Conservation (phyloP, 2,888 invertebrate species). For the Ametastegia equiseti region DNA sequence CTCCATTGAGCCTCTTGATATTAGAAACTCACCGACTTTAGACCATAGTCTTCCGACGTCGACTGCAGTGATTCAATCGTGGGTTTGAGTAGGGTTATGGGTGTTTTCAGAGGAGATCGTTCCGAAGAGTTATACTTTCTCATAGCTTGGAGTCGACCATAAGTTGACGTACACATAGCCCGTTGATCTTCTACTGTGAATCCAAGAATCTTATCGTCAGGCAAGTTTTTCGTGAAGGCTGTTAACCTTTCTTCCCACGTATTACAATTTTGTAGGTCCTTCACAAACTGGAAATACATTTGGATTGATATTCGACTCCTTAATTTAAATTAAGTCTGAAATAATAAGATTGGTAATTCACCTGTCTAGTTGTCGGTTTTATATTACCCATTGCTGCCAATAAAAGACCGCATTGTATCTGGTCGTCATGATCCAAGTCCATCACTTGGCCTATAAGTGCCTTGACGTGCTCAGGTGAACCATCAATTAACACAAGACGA, state of each 20-base stretch:
- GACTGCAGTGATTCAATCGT: slow-evolving; percentile 78
- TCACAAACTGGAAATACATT: slow-evolving; percentile 56
- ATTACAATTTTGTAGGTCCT: slow-evolving; percentile 77
- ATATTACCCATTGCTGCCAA: slow-evolving; percentile 79
- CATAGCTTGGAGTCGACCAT: slow-evolving; percentile 79
- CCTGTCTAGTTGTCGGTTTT: slow-evolving; percentile 74
- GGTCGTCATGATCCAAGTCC: slow-evolving; percentile 74
- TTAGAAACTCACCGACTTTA: slow-evolving; percentile 73
- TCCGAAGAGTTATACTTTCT: slow-evolving; percentile 76
- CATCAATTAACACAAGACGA: no score
- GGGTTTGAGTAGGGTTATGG: slow-evolving; percentile 82
- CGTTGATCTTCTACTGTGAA: slow-evolving; percentile 74
- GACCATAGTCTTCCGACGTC: slow-evolving; percentile 82
- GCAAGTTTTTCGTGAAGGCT: slow-evolving; percentile 75
- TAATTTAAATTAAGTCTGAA: no score
- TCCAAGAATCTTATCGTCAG: slow-evolving; percentile 68
- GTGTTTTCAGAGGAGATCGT: slow-evolving; percentile 78
- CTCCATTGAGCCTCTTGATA: no score
- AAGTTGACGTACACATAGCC: slow-evolving; percentile 74
- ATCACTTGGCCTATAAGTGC: slow-evolving; percentile 57
- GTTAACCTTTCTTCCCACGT: slow-evolving; percentile 80
- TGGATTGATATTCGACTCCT: not conserved
- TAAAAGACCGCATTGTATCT: slow-evolving; percentile 80
- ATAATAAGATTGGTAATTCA: slow-evolving; percentile 60
- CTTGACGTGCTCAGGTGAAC: no score